These are phyloP conservation scores for Craniophora ligustri DNA, from an alignment of 2,888 invertebrate species.

Conservation along the genomic window DNA sequence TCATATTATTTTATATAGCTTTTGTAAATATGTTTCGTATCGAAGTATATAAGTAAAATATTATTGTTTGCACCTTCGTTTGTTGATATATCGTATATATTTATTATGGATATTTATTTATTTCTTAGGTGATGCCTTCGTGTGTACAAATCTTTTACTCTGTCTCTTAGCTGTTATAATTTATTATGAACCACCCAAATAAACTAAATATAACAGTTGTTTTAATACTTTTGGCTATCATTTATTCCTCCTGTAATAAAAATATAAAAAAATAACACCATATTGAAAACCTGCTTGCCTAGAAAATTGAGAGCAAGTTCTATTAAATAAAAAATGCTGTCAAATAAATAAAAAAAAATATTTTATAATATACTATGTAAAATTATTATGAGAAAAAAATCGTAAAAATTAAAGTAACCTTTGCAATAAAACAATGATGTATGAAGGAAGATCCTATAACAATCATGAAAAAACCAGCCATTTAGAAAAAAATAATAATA, in stretches of 20 bases:
- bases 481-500: too few relatives aligned
- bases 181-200: constrained; percentile 75
- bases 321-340: too few relatives aligned
- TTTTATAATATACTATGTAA: too few relatives aligned
- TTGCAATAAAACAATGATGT: too few relatives aligned
- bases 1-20: constrained; percentile 60
- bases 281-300: too few relatives aligned
- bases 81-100: constrained; percentile 54
- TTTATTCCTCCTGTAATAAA: constrained; percentile 10
- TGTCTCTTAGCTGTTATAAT: constrained; percentile 56
- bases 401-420: too few relatives aligned
- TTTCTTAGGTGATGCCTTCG: constrained; percentile 63
- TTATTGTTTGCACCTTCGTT: constrained; percentile 80
- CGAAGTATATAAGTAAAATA: constrained; percentile 77
- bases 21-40: constrained; percentile 85
- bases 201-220: constrained; percentile 59
- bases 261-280: too few relatives aligned
- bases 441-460: too few relatives aligned
- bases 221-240: constrained; percentile 41
- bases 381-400: too few relatives aligned
- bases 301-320: too few relatives aligned
- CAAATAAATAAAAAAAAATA: too few relatives aligned
- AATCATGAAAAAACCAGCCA: too few relatives aligned
- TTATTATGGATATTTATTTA: constrained; percentile 47
- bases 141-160: constrained; percentile 61